phyloP scores from a whole-genome alignment of 2,888 invertebrate genomes.

The Mayetiola destructor region DNA sequence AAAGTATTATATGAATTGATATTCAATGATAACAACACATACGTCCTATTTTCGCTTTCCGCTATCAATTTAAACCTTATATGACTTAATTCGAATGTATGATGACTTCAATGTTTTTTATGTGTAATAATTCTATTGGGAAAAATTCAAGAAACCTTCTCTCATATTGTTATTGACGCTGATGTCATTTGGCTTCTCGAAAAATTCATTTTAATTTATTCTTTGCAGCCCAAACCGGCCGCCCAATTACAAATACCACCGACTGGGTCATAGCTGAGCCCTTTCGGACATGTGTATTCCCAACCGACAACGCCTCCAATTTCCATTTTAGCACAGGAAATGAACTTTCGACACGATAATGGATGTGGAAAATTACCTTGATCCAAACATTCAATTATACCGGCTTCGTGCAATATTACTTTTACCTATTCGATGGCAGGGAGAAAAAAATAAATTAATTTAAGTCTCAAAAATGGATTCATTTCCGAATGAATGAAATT shows the following conservation, averaged over 20 bases:
- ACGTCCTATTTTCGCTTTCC: neutral
- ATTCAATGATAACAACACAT: neutral
- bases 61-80: neutral
- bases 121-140: too few relatives aligned
- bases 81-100: constrained; percentile 5
- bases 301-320: constrained; percentile 64
- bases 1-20: neutral
- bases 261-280: constrained; percentile 74
- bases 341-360: constrained; percentile 77
- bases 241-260: constrained; percentile 88
- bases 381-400: constrained; percentile 69
- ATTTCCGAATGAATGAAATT: constrained; percentile 17
- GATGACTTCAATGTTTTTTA: constrained; percentile 1
- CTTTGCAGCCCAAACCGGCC: constrained; percentile 62
- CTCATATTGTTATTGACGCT: neutral
- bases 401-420: constrained; percentile 48
- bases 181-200: neutral
- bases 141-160: too few relatives aligned
- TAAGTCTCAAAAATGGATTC: neutral
- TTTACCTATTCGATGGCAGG: constrained; percentile 26
- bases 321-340: constrained; percentile 75
- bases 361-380: constrained; percentile 88
- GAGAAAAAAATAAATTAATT: neutral
- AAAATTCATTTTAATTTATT: constrained; percentile 26
- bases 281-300: constrained; percentile 78